phyloP scores from a whole-genome alignment of 1,140 invertebrate genomes.

The Musca domestica region DNA sequence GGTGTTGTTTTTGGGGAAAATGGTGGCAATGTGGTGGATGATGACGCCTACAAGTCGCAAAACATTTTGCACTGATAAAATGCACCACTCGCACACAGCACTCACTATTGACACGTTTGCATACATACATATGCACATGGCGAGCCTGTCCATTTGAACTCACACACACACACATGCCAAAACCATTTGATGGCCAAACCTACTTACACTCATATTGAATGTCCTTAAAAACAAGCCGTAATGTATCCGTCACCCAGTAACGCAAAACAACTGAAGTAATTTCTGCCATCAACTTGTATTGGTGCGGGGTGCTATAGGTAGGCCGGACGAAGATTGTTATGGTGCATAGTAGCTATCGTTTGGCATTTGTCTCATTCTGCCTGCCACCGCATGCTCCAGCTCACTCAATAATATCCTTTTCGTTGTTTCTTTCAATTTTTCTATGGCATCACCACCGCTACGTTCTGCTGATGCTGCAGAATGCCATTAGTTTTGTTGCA shows the following conservation, averaged over 20 bases:
- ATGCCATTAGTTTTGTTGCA: conserved; percentile 12
- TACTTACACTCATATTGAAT: too few species aligned
- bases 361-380: too few species aligned
- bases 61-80: conserved; percentile 9
- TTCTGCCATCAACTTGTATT: not conserved
- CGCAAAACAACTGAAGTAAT: not conserved
- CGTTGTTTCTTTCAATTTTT: not conserved
- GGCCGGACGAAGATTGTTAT: not conserved
- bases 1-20: not conserved
- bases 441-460: not conserved
- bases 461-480: conserved; percentile 6
- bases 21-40: conserved; percentile 12
- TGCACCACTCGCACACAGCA: not conserved
- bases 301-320: not conserved
- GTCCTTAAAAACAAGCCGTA: not conserved
- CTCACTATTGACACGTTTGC: too few species aligned
- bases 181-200: not conserved
- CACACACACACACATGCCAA: not conserved
- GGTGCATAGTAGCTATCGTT: not conserved
- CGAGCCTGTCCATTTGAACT: not conserved
- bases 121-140: too few species aligned
- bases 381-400: too few species aligned
- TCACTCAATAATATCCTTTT: conserved; percentile 2
- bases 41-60: conserved; percentile 20
- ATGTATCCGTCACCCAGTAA: conserved; percentile 2